Evolutionary conservation across 2,113 vertebrate species (phyloP), one percentile per base, ranked within the genome.

Genomic region (Tragelaphus imberbis): DNA sequence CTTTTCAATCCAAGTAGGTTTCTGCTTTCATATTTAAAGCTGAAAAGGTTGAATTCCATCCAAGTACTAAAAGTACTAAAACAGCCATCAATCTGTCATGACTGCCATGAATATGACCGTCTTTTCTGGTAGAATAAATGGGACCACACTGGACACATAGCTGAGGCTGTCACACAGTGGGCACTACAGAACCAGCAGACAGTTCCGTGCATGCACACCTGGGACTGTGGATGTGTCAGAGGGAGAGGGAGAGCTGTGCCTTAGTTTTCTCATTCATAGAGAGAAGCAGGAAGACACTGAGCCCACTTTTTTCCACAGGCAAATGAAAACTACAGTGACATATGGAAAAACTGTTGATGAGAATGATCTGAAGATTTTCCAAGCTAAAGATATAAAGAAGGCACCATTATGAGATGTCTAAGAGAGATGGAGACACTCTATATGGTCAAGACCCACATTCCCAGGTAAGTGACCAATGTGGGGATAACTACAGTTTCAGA

Each of bases 21-120:
- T 98, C 56, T 91, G 90, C 65, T 98, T 99, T 95, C 49, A 75
- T n/a, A 84, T 97, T 90, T 98, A 95, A 93, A 93, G 59, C 14
- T 82, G 36, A 95, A 90, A 96, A 1, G 71, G 92, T 56, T 3
- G 92, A 93, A 94, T 95, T 91, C 95, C 91, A 79, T 75, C 56
- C 91, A 68, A 44, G 44, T 44, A 44, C 44, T 44, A 44, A 44
- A 79, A 97, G 53, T 56, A 93, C 79, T 87, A 90, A 94, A 98
- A 90, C 58, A 95, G 71, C 47, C 90, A 53, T 97, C 85, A 81
- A 59, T 98, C 98, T 98, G 33, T n/a, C 40, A n/a, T 3, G 21
- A 14, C 10, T 36, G 3, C 55, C 0, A 0, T n/a, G 33, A 92
- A 13, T 6, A 15, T 3, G 14, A 7, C 23, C 25, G 11, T 80